A percentile compares a stretch with the other conserved stretches of the same genome.
Conservation (phyloP, 2,888 invertebrate species). For the Megaustenia siamemsis region DNA sequence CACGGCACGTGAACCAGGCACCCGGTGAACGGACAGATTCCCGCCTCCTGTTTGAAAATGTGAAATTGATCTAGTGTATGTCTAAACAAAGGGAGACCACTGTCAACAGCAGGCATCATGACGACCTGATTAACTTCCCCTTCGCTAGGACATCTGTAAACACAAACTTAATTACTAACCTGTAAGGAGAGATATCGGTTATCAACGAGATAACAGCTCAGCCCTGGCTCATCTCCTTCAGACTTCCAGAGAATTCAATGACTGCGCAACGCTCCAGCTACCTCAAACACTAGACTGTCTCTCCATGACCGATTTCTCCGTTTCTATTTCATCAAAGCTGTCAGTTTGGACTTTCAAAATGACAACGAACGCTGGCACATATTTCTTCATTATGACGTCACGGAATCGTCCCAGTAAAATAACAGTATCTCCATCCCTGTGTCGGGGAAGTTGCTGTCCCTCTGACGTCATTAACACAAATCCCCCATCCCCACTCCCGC, state of each 20-base stretch:
- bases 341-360: too few relatives aligned
- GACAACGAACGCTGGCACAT: too few relatives aligned
- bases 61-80: slow-evolving; percentile 46
- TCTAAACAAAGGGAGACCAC: slow-evolving; percentile 37
- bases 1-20: slow-evolving; percentile 39
- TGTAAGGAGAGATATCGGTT: not conserved
- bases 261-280: not conserved
- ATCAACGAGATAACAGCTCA: not conserved
- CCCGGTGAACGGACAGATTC: slow-evolving; percentile 41
- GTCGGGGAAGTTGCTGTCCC: too few relatives aligned
- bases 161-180: slow-evolving; percentile 28
- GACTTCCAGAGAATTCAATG: not conserved
- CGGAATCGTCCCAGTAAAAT: not conserved
- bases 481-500: too few relatives aligned
- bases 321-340: too few relatives aligned
- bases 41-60: slow-evolving; percentile 50
- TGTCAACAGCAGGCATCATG: slow-evolving; percentile 47
- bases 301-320: not conserved
- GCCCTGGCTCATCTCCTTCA: not conserved
- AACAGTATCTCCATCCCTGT: too few relatives aligned
- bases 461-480: too few relatives aligned
- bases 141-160: slow-evolving; percentile 25
- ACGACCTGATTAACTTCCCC: slow-evolving; percentile 48
- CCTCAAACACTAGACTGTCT: not conserved
- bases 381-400: not conserved